Percentiles rank a stretch among this genome's conserved stretches.
phyloP scores from a whole-genome alignment of 2,888 invertebrate species.

The Drosophila trichaetosa region DNA sequence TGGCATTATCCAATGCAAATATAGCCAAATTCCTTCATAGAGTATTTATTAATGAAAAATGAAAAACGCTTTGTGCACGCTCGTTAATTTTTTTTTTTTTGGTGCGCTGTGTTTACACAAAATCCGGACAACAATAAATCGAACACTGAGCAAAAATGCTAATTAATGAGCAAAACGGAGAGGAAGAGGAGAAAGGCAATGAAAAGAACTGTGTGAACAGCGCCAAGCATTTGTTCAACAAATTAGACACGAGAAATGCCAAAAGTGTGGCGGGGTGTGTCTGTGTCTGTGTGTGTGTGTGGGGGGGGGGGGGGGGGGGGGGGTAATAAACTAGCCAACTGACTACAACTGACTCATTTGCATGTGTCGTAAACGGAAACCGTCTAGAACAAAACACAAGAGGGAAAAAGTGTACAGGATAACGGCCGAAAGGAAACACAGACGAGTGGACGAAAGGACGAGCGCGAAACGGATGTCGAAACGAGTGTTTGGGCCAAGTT shows the following conservation, averaged over 20 bases:
- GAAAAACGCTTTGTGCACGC: slow-evolving; percentile 36
- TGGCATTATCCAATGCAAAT: background rate
- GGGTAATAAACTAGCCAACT: slow-evolving; percentile 13
- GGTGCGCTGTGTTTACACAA: slow-evolving; percentile 37
- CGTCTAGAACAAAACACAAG: slow-evolving; percentile 10
- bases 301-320: fast-evolving
- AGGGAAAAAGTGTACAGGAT: background rate
- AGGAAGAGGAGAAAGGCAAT: background rate
- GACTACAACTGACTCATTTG: slow-evolving; percentile 58
- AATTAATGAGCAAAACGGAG: slow-evolving; percentile 55
- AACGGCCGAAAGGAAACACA: slow-evolving; percentile 7
- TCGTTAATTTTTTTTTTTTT: slow-evolving; percentile 23
- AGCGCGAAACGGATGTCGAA: slow-evolving; percentile 39
- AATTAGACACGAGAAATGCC: slow-evolving; percentile 41
- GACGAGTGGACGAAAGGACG: slow-evolving; percentile 1
- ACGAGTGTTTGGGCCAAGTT: slow-evolving; percentile 28
- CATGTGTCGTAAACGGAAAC: slow-evolving; percentile 43
- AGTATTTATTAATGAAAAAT: slow-evolving; percentile 33
- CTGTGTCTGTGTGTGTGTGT: too few relatives aligned
- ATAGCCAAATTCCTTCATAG: background rate
- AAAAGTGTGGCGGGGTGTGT: background rate
- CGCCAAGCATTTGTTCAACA: slow-evolving; percentile 67
- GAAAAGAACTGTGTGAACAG: slow-evolving; percentile 31
- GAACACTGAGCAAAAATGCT: slow-evolving; percentile 49
- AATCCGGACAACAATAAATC: slow-evolving; percentile 44